Conservation (phyloP, 2,797 vertebrate species). For the Parauchenoglanis punctatus region DNA sequence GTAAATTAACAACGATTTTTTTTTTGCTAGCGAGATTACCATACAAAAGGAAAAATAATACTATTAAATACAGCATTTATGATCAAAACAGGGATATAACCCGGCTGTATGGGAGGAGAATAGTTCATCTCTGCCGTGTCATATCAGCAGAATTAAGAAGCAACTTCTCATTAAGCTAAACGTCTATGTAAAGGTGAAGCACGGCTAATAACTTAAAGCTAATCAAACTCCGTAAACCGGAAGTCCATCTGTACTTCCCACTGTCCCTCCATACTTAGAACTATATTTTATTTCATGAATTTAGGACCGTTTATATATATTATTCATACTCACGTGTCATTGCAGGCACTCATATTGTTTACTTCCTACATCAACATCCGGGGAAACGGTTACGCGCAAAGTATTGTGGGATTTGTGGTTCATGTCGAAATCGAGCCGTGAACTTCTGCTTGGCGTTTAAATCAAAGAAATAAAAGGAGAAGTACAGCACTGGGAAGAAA, state of each 20-base stretch:
- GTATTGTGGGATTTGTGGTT: slow-evolving; percentile 69
- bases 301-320: background rate
- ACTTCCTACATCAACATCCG: slow-evolving; percentile 72
- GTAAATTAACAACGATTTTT: background rate
- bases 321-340: background rate
- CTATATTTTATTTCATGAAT: background rate
- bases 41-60: background rate
- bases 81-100: background rate
- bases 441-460: background rate
- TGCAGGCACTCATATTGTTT: slow-evolving; percentile 33
- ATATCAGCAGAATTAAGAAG: background rate
- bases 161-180: background rate
- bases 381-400: slow-evolving; percentile 37
- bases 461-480: background rate
- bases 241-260: background rate
- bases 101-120: background rate
- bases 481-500: background rate
- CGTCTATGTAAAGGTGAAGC: background rate
- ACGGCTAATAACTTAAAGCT: background rate
- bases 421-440: too few relatives aligned
- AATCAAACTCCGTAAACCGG: background rate
- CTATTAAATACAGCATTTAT: background rate
- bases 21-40: background rate
- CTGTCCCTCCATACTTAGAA: background rate
- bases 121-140: background rate